These are phyloP conservation scores for Sinosuthora webbiana DNA, from an alignment of 2,113 vertebrate genomes.

Conservation along the genomic window DNA sequence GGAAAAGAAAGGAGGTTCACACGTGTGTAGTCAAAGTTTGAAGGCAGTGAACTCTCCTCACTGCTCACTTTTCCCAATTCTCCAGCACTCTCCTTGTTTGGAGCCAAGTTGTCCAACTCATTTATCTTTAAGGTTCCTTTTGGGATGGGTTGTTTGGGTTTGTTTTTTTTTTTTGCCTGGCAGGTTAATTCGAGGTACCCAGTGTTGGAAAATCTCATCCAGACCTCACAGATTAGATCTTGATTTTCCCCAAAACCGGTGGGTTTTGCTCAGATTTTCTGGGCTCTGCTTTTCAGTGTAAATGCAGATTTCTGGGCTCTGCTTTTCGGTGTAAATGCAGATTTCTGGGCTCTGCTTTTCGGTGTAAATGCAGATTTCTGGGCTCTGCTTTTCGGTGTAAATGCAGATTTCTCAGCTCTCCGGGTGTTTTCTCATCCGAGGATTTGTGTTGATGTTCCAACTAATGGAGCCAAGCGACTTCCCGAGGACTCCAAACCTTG, in stretches of 20 bases:
- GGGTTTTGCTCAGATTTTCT: not conserved
- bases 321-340: not conserved
- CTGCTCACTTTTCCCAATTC: not conserved
- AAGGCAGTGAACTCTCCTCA: not conserved
- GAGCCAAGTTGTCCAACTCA: not conserved
- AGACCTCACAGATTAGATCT: not conserved
- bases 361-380: not conserved
- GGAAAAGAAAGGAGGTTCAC: rapidly evolving
- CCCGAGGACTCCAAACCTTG: not conserved
- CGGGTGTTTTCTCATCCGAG: not conserved
- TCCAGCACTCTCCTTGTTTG: not conserved
- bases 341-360: not conserved
- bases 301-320: not conserved
- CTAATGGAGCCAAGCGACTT: not conserved
- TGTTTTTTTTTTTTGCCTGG: not conserved
- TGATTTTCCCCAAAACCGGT: rapidly evolving
- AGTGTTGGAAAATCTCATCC: not conserved
- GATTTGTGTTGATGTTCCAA: not conserved
- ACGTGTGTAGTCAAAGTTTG: rapidly evolving
- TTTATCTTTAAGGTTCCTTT: not conserved
- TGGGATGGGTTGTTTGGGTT: rapidly evolving
- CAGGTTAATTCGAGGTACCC: not conserved
- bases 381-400: not conserved
- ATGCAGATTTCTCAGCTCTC: not conserved
- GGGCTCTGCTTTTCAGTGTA: not conserved